Base-by-base conservation (phyloP, 2,113 vertebrate species). In the Mirounga angustirostris region DNA sequence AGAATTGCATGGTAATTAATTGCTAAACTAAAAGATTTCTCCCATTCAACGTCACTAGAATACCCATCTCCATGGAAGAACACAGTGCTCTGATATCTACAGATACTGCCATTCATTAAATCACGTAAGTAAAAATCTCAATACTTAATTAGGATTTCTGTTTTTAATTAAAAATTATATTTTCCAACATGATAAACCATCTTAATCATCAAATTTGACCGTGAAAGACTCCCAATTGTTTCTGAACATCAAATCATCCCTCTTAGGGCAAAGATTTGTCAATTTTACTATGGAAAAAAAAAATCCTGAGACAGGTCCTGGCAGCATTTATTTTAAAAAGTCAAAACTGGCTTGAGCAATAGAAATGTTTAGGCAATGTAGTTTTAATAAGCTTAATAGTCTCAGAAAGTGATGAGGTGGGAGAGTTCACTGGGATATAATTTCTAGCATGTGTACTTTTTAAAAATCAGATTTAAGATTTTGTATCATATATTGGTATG, bases 141-240 rank as follows among this genome's bases (percentile, higher is more conserved):
- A 54, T 63, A 84, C 50, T 61, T 56, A 76, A 69, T 43, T 56
- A 36, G 12, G 9, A 76, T 58, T 19, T 85, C n/a, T 94, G 40
- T 71, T 97, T 97, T 78, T 40, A 97, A 46, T 94, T 92, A 73
- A 81, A 97, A 95, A 43, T 71, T 71, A 46, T n/a, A 91, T 78
- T 88, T 40, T 73, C 46, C 61, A 97, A 46, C 0, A 12, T 46
- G 26, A 93, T 89, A 91, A 85, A 96, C 46, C 33, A 86, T 69
- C 58, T 93, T 92, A 65, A 61, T 96, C 80, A 81, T 80, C 58
- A 56, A 19, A 46, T 84, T 95, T 89, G 59, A 63, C 18, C 56
- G 33, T 94, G 65, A 46, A 95, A 89, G 54, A 59, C 19, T 50
- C 50, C 61, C 76, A 94, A 1, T 40, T 80, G 71, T 89, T 96